Base-by-base conservation (phyloP, 2,888 invertebrate species). In the Hylaea fasciaria region DNA sequence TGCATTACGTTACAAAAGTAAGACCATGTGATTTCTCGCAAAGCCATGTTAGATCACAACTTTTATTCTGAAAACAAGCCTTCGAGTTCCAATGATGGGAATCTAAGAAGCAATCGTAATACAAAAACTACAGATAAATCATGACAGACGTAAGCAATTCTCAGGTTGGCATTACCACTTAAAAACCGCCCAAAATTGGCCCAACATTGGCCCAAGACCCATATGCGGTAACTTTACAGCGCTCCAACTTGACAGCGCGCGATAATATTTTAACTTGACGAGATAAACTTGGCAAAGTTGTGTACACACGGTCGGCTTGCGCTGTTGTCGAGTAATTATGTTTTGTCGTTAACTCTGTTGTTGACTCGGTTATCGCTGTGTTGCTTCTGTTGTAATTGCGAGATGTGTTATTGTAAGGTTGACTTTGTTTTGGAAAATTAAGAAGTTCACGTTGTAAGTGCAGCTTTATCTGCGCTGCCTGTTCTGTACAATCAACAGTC, bases 231-330 rank as follows among this genome's bases (percentile, higher is more conserved):
- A 68, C 55, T 69, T 67, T 60, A 63, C 65, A 65, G 63, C 58
- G 39, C 17, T 47, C 55, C 51, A 56, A 55, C 62, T 66, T 64
- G 65, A 65, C 69, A 68, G 53, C 44, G 52, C 49, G 57, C 57
- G 73, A 70, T 70, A 71, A 73, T 70, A 71, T 73, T 72, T 71
- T 66, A 72, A 70, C 69, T 69, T 68, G 71, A 68, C 66, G 66
- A 69, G 66, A 68, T 68, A 72, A 68, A 67, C 68, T 65, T 60
- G 53, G 55, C 51, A 51, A 67, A 63, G 66, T 65, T 67, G 56
- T 40, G 53, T 53, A 62, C 52, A 48, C 48, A 61, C 55, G 46
- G 60, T 60, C 54, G 28, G 58, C 52, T 47, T 58, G 47, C 58
- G 54, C 54, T 60, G 55, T 56, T 56, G 48, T 48, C 52, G 40